Conservation (phyloP, 2,797 vertebrate species). For the Propithecus deckenii region DNA sequence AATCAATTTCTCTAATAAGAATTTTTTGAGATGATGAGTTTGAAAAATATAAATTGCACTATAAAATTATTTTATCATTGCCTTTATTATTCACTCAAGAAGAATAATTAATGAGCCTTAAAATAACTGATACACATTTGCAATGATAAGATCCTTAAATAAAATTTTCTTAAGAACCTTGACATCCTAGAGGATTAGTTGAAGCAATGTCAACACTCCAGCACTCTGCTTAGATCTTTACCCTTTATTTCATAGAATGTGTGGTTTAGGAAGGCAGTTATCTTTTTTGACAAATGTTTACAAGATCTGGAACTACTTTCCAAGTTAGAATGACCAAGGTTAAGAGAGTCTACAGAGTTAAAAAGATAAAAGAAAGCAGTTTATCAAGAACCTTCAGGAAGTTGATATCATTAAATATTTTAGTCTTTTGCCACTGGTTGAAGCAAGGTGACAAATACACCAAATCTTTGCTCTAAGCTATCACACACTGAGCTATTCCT, state of each 20-base stretch:
- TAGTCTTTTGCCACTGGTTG: not conserved
- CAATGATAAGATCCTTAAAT: not conserved
- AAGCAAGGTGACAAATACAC: not conserved
- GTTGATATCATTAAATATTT: not conserved
- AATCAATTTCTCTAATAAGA: not conserved
- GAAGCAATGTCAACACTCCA: not conserved
- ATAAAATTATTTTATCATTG: not conserved
- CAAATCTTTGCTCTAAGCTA: not conserved
- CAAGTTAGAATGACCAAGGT: not conserved
- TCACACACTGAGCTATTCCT: not conserved
- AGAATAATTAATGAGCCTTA: not conserved
- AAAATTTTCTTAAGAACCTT: not conserved
- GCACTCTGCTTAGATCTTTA: not conserved
- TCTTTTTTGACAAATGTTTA: not conserved
- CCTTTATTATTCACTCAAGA: constrained; percentile 3
- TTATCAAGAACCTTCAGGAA: not conserved
- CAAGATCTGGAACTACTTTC: not conserved
- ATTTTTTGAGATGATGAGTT: not conserved
- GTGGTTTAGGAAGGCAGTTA: not conserved
- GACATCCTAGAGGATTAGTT: not conserved
- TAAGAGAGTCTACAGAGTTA: not conserved
- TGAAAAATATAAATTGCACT: not conserved
- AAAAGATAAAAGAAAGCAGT: not conserved
- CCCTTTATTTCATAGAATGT: not conserved
- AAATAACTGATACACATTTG: not conserved